phyloP scores from a whole-genome alignment of 2,113 vertebrate species.

The Prochilodus magdalenae region DNA sequence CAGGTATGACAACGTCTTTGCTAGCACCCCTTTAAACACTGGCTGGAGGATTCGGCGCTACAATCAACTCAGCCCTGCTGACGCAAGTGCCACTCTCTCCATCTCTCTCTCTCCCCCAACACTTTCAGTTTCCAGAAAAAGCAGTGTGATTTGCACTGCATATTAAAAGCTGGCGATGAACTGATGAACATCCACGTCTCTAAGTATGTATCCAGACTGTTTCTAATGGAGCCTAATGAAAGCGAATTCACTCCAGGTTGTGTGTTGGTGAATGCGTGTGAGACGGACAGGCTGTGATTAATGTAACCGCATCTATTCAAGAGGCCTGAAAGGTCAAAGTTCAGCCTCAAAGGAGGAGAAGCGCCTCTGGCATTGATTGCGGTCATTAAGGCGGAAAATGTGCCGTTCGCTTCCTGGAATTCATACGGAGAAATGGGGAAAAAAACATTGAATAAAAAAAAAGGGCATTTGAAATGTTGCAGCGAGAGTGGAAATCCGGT shows the following conservation, averaged over 20 bases:
- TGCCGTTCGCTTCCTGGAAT: constrained; percentile 32
- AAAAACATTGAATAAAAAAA: background rate
- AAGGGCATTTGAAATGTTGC: constrained; percentile 2
- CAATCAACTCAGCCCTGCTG: background rate
- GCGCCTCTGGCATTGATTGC: constrained; percentile 24
- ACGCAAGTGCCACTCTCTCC: background rate
- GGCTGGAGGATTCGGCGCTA: background rate
- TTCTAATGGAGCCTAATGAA: background rate
- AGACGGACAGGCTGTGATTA: constrained; percentile 21
- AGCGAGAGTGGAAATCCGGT: constrained; percentile 22
- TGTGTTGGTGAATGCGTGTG: background rate
- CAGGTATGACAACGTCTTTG: no score
- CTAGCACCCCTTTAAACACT: no score
- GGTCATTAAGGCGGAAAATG: constrained; percentile 32
- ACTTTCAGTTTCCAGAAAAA: constrained; percentile 4
- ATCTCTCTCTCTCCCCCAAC: background rate
- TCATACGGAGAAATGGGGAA: background rate
- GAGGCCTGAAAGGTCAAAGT: constrained; percentile 9
- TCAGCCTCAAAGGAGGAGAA: constrained; percentile 30
- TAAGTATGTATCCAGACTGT: background rate
- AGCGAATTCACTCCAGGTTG: background rate
- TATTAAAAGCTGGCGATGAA: background rate
- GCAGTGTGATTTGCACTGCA: background rate
- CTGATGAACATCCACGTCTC: background rate
- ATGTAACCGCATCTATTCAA: constrained; percentile 21